Evolutionary conservation across 2,888 invertebrate species (phyloP), one percentile per base, ranked within the genome.

Genomic region (Microplitis manilae): DNA sequence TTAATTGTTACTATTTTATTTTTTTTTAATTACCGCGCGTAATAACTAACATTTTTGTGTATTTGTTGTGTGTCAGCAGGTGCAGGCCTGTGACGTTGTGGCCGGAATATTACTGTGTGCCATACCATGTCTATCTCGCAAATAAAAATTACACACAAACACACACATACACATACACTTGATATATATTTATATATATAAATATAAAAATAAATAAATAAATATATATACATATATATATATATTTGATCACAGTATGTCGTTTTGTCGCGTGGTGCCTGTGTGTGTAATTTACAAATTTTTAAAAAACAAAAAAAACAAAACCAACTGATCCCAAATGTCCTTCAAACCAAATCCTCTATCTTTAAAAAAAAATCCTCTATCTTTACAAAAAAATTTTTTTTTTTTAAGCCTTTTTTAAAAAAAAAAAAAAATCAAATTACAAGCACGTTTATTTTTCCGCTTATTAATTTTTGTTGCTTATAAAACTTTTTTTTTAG

Each of bases 11-110:
- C 8, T 9, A 50, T 50, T 8, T 50, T 50, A 13, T 77, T 74
- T 76, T 71, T 73, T 81, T 82, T 79, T 84, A 85, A 84, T 84
- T 84, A 83, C 90, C 89, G 89, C 89, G 88, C 9, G 88, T 90
- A 88, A 90, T 90, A 90, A 90, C 90, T 90, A 90, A 90, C 90
- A 84, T 89, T 88, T 90, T 88, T 86, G 89, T 88, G 90, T 90
- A 89, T 90, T 89, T 90, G 87, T 90, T 90, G 89, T 90, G 90
- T 90, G 90, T 90, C 90, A 90, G 90, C 90, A 90, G 90, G 90
- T 90, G 73, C 73, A 73, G 90, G 89, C 89, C 90, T 90, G 90
- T 90, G 90, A 89, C 90, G 88, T 89, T 89, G 89, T 87, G 89
- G 86, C 84, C 81, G 88, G 87, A 88, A 88, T 83, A 65, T 62